Evolutionary conservation across 2,797 vertebrate genomes (phyloP).

Genomic region (Micromesistius poutassou): DNA sequence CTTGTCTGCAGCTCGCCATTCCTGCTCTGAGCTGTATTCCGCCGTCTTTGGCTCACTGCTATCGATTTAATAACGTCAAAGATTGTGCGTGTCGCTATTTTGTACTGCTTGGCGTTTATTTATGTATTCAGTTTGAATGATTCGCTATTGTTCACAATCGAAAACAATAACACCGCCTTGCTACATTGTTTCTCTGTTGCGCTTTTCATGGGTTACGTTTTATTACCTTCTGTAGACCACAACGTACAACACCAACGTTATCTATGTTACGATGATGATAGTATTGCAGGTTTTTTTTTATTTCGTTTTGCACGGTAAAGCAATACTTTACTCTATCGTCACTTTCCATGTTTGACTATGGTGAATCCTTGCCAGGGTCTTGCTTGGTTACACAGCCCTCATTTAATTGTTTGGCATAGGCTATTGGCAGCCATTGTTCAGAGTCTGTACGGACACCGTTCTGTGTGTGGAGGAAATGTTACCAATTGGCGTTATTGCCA

Average conservation of each 20-base stretch:
- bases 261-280: neutral
- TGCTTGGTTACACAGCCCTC: conserved; percentile 42
- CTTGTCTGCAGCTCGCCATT: conserved; percentile 71
- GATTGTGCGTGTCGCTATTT: neutral
- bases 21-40: conserved; percentile 44
- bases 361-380: conserved; percentile 33
- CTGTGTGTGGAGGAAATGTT: conserved; percentile 20
- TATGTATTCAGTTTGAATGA: neutral
- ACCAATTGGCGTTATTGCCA: neutral
- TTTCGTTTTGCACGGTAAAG: neutral
- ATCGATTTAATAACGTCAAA: neutral
- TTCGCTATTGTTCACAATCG: conserved; percentile 13
- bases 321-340: conserved; percentile 9
- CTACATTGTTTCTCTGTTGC: conserved; percentile 61
- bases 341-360: conserved; percentile 26
- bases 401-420: conserved; percentile 57
- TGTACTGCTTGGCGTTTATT: conserved; percentile 1
- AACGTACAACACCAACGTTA: neutral
- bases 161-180: conserved; percentile 65
- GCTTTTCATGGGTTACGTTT: conserved; percentile 51
- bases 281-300: neutral
- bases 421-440: conserved; percentile 71
- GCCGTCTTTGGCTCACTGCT: conserved; percentile 23
- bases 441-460: conserved; percentile 55
- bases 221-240: conserved; percentile 49